These are phyloP conservation scores for Pyralis farinalis DNA, from an alignment of 2,888 invertebrate genomes.

Conservation along the genomic window DNA sequence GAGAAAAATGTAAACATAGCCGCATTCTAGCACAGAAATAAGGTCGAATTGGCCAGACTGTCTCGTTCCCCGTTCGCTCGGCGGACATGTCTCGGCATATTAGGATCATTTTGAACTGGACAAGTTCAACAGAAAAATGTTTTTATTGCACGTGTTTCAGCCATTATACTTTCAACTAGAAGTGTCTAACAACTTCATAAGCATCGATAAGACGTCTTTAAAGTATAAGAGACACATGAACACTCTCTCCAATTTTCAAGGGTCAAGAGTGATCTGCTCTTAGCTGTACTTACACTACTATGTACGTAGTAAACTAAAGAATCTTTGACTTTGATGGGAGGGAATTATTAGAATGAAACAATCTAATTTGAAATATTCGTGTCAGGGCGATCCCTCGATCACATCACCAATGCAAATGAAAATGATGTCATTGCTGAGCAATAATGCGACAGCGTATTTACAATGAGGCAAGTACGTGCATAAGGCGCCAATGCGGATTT, in stretches of 20 bases:
- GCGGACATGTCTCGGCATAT: conserved; percentile 56
- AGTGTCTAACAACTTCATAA: too few relatives aligned
- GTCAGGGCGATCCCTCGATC: conserved; percentile 29
- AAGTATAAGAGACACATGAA: too few relatives aligned
- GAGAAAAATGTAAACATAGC: conserved; percentile 74
- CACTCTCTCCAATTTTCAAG: too few relatives aligned
- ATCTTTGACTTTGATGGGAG: background rate
- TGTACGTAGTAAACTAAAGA: background rate
- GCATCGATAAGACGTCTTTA: too few relatives aligned
- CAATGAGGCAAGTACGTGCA: conserved; percentile 46
- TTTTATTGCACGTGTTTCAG: conserved; percentile 1
- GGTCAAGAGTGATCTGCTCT: too few relatives aligned
- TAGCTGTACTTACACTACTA: too few relatives aligned
- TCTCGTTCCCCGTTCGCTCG: conserved; percentile 49
- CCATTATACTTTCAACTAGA: too few relatives aligned
- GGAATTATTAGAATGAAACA: background rate
- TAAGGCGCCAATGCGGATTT: conserved; percentile 72
- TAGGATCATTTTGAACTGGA: conserved; percentile 7
- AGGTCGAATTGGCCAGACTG: conserved; percentile 50
- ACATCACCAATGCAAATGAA: conserved; percentile 52
- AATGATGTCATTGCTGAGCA: conserved; percentile 60
- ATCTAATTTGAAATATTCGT: conserved; percentile 5
- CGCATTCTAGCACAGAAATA: conserved; percentile 73
- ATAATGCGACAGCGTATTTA: conserved; percentile 38
- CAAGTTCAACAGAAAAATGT: conserved; percentile 8